phyloP scores from a whole-genome alignment of 2,888 invertebrate species.

The Athetis lepigone region DNA sequence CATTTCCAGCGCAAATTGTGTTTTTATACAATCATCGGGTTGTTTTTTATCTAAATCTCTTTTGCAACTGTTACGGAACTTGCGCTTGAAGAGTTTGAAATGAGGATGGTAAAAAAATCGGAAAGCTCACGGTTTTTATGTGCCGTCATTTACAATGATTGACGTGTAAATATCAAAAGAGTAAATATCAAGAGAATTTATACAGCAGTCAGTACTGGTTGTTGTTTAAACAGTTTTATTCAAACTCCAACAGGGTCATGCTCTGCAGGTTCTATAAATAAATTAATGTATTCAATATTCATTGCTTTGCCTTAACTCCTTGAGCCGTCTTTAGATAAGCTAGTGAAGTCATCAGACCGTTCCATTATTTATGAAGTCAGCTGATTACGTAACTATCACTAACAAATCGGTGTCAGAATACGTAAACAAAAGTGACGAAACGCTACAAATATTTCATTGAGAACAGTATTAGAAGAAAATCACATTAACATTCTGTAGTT shows the following conservation, averaged over 20 bases:
- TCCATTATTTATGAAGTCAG: constrained; percentile 43
- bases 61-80: constrained; percentile 64
- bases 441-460: constrained; percentile 26
- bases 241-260: neutral
- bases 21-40: constrained; percentile 80
- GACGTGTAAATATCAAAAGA: too few relatives aligned
- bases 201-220: neutral
- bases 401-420: constrained; percentile 23
- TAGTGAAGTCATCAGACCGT: constrained; percentile 34
- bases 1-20: constrained; percentile 87
- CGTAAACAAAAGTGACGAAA: constrained; percentile 41
- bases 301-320: constrained; percentile 26
- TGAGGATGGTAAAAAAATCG: constrained; percentile 24
- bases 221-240: neutral
- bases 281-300: constrained; percentile 7
- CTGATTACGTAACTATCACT: constrained; percentile 41
- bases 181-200: neutral
- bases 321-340: constrained; percentile 22
- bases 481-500: constrained; percentile 21
- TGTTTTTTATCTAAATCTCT: constrained; percentile 81
- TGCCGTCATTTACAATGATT: constrained; percentile 4
- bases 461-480: constrained; percentile 19
- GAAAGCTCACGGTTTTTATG: constrained; percentile 5
- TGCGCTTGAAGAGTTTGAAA: constrained; percentile 27
- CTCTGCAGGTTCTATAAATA: constrained; percentile 25